Conservation (phyloP, 2,888 invertebrate genomes). For the Mythimna loreyi region DNA sequence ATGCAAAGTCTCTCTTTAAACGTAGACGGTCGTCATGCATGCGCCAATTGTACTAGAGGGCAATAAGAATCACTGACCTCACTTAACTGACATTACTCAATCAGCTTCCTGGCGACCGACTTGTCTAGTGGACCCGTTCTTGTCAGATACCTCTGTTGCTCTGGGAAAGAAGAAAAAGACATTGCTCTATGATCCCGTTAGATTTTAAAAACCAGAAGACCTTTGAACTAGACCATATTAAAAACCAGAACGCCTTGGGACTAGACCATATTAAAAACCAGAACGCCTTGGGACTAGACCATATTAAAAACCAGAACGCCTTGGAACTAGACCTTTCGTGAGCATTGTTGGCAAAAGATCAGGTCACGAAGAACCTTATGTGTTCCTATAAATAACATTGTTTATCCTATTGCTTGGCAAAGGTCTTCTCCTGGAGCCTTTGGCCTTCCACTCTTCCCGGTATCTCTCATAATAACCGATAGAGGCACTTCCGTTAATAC, state of each 20-base stretch:
- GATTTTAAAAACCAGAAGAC: background rate
- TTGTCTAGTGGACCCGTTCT: slow-evolving; percentile 50
- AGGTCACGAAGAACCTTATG: too few species aligned
- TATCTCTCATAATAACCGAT: background rate
- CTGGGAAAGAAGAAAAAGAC: slow-evolving; percentile 10
- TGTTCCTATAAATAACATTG: background rate
- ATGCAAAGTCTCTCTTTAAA: slow-evolving; percentile 20
- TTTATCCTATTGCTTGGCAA: background rate
- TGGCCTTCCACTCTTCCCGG: too few species aligned
- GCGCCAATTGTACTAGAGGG: slow-evolving; percentile 74
- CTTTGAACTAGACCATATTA: too few species aligned
- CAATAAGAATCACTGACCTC: slow-evolving; percentile 83
- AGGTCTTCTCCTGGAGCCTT: too few species aligned
- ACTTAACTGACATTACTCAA: slow-evolving; percentile 79
- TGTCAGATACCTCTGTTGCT: slow-evolving; percentile 27
- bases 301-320: background rate
- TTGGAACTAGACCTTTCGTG: background rate
- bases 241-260: too few species aligned
- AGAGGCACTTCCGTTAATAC: too few species aligned
- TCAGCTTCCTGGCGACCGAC: slow-evolving; percentile 71
- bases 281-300: background rate
- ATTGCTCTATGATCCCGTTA: too few species aligned
- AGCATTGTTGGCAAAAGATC: background rate
- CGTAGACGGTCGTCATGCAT: slow-evolving; percentile 59
- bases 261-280: background rate